Base-by-base conservation (phyloP, 2,113 vertebrate species). In the Lethenteron camtschaticum region DNA sequence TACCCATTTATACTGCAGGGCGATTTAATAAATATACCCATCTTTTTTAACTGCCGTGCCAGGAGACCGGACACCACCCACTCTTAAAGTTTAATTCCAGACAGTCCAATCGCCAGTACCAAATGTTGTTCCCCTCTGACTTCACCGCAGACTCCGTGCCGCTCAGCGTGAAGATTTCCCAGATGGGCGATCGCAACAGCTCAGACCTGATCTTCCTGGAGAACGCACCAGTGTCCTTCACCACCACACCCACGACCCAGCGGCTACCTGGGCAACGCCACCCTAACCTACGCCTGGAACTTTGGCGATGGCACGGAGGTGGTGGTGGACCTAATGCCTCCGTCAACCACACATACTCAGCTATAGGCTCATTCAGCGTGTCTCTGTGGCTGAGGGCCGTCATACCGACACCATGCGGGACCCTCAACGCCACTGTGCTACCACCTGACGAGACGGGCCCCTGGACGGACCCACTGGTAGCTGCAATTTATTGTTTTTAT, bases 211-310 rank as follows among this genome's bases (percentile, higher is more conserved):
- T 75, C 78, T 91, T 91, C 74, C 83, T 95, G 73, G 87, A 83
- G 76, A 92, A 90, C 75, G 81, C 82, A 14, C 81, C 91, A 14
- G 82, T 96, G 57, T 76, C 83, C 4, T 96, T 96, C 75, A 76
- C 68, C 2, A 74, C 94, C 72, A 79, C 77, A 55, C 79, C 69
- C 91, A 96, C 1, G 90, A 96, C 75, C 90, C 72, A 94, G 88
- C 73, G 79, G 76, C n/a, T 96, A 84, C 78, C 80, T 96, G 70
- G 76, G 76, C 13, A 73, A 56, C 1, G 84, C 89, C 2, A 90
- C 94, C 70, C 41, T 96, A 74, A 87, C 84, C 74, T 95, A 85
- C 74, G 88, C 81, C 72, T 96, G 91, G 91, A 84, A 96, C 77
- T 96, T 96, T 56, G 91, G 91, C 2, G 63, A 66, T 66, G 63